A percentile compares a stretch with the other conserved stretches of the same genome.
phyloP scores from a whole-genome alignment of 2,888 invertebrate genomes.

The Nebria brevicollis region DNA sequence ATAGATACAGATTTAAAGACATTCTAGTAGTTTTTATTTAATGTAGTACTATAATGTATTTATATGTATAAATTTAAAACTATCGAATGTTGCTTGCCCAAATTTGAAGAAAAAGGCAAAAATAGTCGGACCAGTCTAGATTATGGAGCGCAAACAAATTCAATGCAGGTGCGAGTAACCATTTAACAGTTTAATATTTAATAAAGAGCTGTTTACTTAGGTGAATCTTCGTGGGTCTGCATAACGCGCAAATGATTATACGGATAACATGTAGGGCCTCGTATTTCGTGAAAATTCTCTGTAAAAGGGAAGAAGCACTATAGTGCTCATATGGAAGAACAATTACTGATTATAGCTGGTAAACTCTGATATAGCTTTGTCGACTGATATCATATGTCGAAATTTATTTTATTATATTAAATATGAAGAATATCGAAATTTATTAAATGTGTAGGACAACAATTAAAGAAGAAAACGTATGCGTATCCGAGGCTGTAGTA shows the following conservation, averaged over 20 bases:
- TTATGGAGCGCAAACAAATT: background rate
- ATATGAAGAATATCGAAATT: no score
- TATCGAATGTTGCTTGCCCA: background rate
- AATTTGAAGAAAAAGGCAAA: no score
- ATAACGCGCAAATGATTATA: background rate
- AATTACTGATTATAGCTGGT: background rate
- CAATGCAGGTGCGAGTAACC: background rate
- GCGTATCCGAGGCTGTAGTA: no score
- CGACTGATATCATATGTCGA: no score
- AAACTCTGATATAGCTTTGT: no score
- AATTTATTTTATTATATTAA: no score
- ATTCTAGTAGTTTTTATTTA: no score
- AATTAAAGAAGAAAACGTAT: no score
- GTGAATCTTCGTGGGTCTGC: background rate
- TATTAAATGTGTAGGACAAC: no score
- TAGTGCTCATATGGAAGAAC: background rate
- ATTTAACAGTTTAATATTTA: background rate
- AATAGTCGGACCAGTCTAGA: background rate
- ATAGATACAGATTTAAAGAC: no score
- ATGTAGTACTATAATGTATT: no score
- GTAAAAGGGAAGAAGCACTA: background rate
- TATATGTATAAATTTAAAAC: no score
- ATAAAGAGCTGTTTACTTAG: background rate
- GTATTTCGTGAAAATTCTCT: background rate
- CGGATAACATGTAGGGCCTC: background rate